phyloP scores from a whole-genome alignment of 2,797 vertebrate species.

The Etheostoma perlongum region DNA sequence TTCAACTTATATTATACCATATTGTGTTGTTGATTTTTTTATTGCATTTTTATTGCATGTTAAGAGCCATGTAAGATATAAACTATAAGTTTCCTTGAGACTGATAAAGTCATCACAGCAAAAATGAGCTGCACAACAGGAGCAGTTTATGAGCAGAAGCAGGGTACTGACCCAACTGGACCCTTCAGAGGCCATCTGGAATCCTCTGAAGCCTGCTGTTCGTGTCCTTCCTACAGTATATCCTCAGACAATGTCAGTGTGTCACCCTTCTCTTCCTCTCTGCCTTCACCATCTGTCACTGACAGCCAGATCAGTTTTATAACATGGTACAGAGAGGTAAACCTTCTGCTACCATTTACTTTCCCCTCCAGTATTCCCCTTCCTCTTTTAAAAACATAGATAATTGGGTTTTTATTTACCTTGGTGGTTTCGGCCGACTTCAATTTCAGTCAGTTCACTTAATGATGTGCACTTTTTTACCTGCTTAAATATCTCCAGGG shows the following conservation, averaged over 20 bases:
- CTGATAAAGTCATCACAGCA: conserved; percentile 26
- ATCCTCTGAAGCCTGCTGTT: conserved; percentile 51
- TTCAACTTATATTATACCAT: too few species aligned
- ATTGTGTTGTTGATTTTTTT: neutral
- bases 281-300: conserved; percentile 61
- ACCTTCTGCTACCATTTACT: conserved; percentile 32
- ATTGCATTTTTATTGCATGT: neutral
- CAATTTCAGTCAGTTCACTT: conserved; percentile 17
- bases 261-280: conserved; percentile 38
- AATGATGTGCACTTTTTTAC: conserved; percentile 17
- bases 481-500: neutral
- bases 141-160: conserved; percentile 28
- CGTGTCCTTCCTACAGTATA: conserved; percentile 42
- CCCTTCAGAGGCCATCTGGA: conserved; percentile 66
- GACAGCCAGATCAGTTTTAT: conserved; percentile 27
- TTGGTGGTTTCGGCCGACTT: neutral
- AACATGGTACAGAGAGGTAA: conserved; percentile 42
- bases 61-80: neutral
- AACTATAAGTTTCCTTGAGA: conserved; percentile 8
- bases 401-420: conserved; percentile 41
- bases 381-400: conserved; percentile 37
- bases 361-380: conserved; percentile 43
- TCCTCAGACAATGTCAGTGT: conserved; percentile 51
- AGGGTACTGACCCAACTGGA: conserved; percentile 39
- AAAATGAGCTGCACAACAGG: conserved; percentile 14